Evolutionary conservation across 2,797 vertebrate genomes (phyloP).

Genomic region (Molothrus ater): DNA sequence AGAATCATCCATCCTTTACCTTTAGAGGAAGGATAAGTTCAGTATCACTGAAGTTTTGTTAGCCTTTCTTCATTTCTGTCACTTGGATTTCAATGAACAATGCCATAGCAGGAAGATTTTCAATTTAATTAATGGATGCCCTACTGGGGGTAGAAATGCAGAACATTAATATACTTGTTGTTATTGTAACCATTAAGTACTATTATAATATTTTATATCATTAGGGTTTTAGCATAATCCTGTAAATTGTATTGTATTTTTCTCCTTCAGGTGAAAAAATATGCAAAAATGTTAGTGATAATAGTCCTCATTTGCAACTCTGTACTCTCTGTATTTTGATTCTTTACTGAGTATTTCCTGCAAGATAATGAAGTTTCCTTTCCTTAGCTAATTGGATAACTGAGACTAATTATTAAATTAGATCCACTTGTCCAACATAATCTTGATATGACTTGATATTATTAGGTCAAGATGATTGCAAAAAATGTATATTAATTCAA

Average conservation of each 20-base stretch:
- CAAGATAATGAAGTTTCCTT: neutral
- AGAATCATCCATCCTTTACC: neutral
- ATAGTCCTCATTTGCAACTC: neutral
- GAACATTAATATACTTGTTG: neutral
- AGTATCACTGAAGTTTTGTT: neutral
- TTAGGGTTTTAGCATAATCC: neutral
- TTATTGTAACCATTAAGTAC: neutral
- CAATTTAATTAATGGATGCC: neutral
- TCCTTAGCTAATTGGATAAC: neutral
- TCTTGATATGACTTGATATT: neutral
- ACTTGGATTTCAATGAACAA: neutral
- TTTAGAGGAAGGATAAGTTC: neutral
- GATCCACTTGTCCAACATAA: neutral
- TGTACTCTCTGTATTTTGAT: neutral
- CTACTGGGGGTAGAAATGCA: neutral
- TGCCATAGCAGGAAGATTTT: neutral
- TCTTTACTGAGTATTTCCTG: conserved; percentile 1
- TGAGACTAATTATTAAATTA: neutral
- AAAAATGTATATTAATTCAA: neutral
- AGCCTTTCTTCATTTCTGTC: neutral
- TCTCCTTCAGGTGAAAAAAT: neutral
- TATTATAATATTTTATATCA: neutral
- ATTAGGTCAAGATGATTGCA: neutral
- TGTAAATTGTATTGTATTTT: neutral
- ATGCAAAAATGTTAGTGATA: neutral